phyloP scores from a whole-genome alignment of 2,113 vertebrate genomes.

The Arizona elegans region DNA sequence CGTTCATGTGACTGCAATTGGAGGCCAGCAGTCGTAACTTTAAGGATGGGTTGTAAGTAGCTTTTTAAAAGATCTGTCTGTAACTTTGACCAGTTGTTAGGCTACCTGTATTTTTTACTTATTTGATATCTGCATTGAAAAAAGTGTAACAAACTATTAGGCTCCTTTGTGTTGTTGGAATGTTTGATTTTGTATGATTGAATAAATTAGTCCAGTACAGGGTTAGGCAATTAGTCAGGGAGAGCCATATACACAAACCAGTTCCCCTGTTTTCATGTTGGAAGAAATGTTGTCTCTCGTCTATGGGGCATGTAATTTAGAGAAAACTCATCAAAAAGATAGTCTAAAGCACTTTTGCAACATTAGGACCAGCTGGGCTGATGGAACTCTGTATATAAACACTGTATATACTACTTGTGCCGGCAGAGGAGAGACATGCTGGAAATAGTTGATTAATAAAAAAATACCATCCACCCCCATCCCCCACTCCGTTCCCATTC shows the following conservation, averaged over 20 bases:
- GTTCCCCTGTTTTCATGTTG: not conserved
- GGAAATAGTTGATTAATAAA: too few relatives aligned
- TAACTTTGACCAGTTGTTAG: not conserved
- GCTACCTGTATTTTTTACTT: not conserved
- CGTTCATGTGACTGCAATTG: not conserved
- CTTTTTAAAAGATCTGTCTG: not conserved
- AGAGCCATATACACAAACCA: not conserved
- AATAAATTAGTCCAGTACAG: not conserved
- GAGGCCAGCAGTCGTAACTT: not conserved
- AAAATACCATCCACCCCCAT: too few relatives aligned
- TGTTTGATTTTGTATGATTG: not conserved
- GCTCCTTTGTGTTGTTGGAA: not conserved
- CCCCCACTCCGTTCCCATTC: too few relatives aligned
- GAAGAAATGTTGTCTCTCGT: not conserved
- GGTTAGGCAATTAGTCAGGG: not conserved
- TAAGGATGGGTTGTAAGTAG: not conserved
- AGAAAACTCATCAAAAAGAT: not conserved
- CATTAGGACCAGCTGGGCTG: not conserved
- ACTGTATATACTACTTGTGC: not conserved
- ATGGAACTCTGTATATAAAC: not conserved
- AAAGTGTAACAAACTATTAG: not conserved
- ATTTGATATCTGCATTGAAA: not conserved
- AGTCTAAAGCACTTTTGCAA: not conserved
- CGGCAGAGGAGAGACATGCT: too few relatives aligned
- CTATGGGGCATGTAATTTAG: not conserved